Conservation (phyloP, 1,140 invertebrate species). For the Drosophila obscura region DNA sequence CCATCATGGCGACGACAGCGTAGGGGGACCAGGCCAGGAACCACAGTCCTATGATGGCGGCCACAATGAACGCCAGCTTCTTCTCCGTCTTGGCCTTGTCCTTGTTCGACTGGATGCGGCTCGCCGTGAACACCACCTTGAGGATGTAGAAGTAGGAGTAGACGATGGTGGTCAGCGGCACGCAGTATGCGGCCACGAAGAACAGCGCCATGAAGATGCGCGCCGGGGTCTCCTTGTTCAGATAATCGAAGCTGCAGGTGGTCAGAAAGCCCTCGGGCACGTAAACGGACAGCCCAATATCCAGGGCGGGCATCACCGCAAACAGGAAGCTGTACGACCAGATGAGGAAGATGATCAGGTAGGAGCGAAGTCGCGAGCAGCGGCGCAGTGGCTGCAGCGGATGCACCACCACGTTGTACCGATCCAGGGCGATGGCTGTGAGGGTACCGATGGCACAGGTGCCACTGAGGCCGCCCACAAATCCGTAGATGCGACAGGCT, state of each 20-base stretch:
- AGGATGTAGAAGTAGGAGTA: slow-evolving; percentile 90
- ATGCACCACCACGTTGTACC: slow-evolving; percentile 89
- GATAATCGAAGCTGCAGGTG: slow-evolving; percentile 92
- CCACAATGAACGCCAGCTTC: slow-evolving; percentile 87
- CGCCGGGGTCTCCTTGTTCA: slow-evolving; percentile 85
- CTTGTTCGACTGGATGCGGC: slow-evolving; percentile 85
- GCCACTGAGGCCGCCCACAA: slow-evolving; percentile 89
- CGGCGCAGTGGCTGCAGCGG: slow-evolving; percentile 87
- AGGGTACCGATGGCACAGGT: slow-evolving; percentile 89
- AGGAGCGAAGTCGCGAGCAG: slow-evolving; percentile 86
- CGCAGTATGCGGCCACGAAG: slow-evolving; percentile 88
- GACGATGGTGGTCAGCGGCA: slow-evolving; percentile 88
- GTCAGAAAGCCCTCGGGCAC: slow-evolving; percentile 91
- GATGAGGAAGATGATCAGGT: slow-evolving; percentile 86
- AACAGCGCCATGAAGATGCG: slow-evolving; percentile 88
- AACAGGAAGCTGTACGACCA: slow-evolving; percentile 91
- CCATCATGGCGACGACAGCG: slow-evolving; percentile 89
- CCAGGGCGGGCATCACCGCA: slow-evolving; percentile 87
- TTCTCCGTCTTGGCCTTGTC: slow-evolving; percentile 88
- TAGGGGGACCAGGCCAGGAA: slow-evolving; percentile 91
- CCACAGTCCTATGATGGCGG: slow-evolving; percentile 88
- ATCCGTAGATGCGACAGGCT: slow-evolving; percentile 90
- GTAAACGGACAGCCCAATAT: slow-evolving; percentile 89
- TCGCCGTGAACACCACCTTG: slow-evolving; percentile 86
- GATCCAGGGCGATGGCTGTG: slow-evolving; percentile 88